Evolutionary conservation across 2,888 invertebrate genomes (phyloP), one percentile per base, ranked within the genome.

Genomic region (Pseudococcus viburni): DNA sequence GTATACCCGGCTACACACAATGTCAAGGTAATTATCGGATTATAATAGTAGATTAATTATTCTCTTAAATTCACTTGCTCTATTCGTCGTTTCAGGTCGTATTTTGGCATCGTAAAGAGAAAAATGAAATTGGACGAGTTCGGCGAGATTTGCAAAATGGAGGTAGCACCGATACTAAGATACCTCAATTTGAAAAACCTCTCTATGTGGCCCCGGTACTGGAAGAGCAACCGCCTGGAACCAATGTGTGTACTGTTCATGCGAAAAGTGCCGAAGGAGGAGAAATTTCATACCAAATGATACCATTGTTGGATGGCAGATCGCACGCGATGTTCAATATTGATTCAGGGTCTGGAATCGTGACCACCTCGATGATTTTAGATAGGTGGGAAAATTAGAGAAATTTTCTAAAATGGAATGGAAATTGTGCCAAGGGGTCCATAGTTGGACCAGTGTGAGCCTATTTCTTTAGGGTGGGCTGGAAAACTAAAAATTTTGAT

Each of bases 181-280:
- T 51, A 51, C 89, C 89, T 0, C 96, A 95, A 91, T 98, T 98
- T 91, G 97, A 97, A 90, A 96, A 96, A 90, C 95, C 96, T 0
- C 92, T 97, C n/a, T 98, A 98, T 91, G 95, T 96, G 0, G 96
- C 96, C 0, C 95, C 96, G 0, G 97, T 98, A 4, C 94, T 96
- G 68, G 98, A 98, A 92, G 98, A 98, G 91, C 96, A 96, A 90
- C 95, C 96, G 0, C 94, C 97, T 0, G 98, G 97, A 0, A 94
- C 95, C 1, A 93, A 95, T 0, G 98, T 99, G 3, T 96, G 96
- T 1, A 96, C 96, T 0, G 96, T 98, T 2, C 94, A 95, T 90
- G 98, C 98, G 0, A 94, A 95, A 59, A 98, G 98, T 91, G 97
- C 89, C 55, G 89, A 87, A 87, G 89, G 90, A 9, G 90, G 89